Conservation (phyloP, 2,888 invertebrate species). For the Diaprepes abbreviatus region DNA sequence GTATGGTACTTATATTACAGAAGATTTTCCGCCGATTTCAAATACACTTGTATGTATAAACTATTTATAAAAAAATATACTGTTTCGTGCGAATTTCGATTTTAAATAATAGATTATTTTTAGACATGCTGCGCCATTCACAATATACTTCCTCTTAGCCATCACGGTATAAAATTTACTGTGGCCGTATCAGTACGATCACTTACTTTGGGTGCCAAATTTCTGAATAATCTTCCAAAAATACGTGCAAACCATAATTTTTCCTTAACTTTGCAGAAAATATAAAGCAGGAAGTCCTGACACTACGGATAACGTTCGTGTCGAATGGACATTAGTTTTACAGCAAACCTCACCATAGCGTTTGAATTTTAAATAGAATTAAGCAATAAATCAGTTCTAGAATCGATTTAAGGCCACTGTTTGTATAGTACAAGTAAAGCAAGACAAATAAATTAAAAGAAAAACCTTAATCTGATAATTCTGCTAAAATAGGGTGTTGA, state of each 20-base stretch:
- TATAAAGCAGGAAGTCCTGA: not conserved
- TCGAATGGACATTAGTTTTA: not conserved
- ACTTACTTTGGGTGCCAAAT: no score
- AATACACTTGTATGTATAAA: no score
- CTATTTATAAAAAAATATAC: no score
- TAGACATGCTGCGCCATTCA: no score
- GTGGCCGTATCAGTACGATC: no score
- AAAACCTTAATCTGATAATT: constrained; percentile 6
- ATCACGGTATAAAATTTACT: no score
- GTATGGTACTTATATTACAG: no score
- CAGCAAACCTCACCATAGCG: not conserved
- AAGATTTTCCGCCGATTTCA: no score
- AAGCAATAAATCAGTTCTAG: constrained; percentile 12
- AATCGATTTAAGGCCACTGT: not conserved
- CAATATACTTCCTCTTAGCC: no score
- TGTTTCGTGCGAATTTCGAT: no score
- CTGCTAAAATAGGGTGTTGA: not conserved
- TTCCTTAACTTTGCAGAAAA: constrained; percentile 12
- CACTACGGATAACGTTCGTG: not conserved
- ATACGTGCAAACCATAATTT: not conserved
- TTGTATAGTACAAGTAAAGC: not conserved
- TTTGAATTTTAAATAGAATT: constrained; percentile 9
- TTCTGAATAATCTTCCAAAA: no score
- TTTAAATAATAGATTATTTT: no score
- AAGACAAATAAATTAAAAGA: not conserved